phyloP scores from a whole-genome alignment of 2,888 invertebrate species.

The Spodoptera picta region DNA sequence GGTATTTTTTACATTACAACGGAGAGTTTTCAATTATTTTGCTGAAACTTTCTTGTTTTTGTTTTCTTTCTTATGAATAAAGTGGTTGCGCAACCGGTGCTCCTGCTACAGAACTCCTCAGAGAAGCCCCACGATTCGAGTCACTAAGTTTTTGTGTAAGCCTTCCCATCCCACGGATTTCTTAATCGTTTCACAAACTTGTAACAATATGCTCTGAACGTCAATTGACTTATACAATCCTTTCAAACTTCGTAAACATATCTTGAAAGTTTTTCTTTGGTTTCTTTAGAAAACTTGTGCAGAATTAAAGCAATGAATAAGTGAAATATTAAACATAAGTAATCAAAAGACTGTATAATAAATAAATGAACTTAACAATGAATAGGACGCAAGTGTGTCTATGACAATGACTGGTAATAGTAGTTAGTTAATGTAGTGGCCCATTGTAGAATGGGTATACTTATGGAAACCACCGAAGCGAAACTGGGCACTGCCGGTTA shows the following conservation, averaged over 20 bases:
- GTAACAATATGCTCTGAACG: constrained; percentile 55
- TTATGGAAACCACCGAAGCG: constrained; percentile 84
- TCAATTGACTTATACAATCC: constrained; percentile 53
- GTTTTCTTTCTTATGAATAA: constrained; percentile 26
- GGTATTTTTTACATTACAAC: constrained; percentile 19
- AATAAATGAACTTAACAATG: constrained; percentile 57
- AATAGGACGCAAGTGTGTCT: constrained; percentile 67
- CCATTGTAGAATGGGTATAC: constrained; percentile 86
- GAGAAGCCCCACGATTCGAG: constrained; percentile 51
- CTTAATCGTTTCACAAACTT: constrained; percentile 53
- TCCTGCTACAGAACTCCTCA: constrained; percentile 47
- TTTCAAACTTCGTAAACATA: constrained; percentile 62
- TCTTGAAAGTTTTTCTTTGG: constrained; percentile 45
- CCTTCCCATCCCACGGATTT: constrained; percentile 37
- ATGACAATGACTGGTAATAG: constrained; percentile 66
- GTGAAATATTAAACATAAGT: constrained; percentile 44
- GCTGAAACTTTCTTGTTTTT: constrained; percentile 15
- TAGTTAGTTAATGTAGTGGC: constrained; percentile 68
- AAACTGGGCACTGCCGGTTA: constrained; percentile 80
- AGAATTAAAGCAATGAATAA: constrained; percentile 47
- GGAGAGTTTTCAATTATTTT: constrained; percentile 21
- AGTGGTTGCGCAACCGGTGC: constrained; percentile 51
- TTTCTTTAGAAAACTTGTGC: constrained; percentile 49
- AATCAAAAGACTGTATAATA: constrained; percentile 40
- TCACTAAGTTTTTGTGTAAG: constrained; percentile 46